Base-by-base conservation (phyloP, 1,140 invertebrate species). In the Drosophila fuyamai region DNA sequence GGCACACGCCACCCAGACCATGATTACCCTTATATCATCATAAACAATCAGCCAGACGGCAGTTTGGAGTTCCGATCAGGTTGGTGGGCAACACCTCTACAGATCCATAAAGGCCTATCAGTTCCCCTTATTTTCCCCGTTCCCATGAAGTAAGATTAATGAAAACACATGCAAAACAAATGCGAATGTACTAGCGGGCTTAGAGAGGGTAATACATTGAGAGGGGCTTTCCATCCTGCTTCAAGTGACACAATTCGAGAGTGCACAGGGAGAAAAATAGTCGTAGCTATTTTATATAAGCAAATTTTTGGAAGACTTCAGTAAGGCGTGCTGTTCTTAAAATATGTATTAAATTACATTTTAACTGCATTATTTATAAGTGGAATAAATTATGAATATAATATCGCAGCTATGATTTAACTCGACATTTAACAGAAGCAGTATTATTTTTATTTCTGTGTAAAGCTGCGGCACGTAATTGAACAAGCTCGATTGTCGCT, bases 141-240 rank as follows among this genome's bases (percentile, higher is more conserved):
- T 41, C 35, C 41, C 56, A 43, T 38, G 66, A 62, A 70, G 71
- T 55, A 77, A 88, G 83, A 88, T 88, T 88, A 88, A 88, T 88
- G 83, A 88, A 88, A 89, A 88, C 83, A 88, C 67, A 76, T 88
- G 84, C 79, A 68, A 88, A 83, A 88, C 83, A 88, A 83, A 88
- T 88, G 83, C 83, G 67, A 88, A 80, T 85, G 75, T 72, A 71
- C 70, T 16, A 65, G 62, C 58, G 60, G 13, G 54, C 27, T 38
- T 5, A 2, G 14, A 27, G 16, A 16, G 44, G 38, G 12, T 0
- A 29, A 23, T 23, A 40, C 36, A 41, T 35, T 5, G 44, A 9
- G 27, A 54, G 59, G 59, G 43, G 62, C 23, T 18, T 36, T 29
- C 16, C 35, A n/a, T 35, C 43, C 41, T 44, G 74, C 68, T 67